Percentiles rank a stretch among this genome's conserved stretches.
phyloP scores from a whole-genome alignment of 2,888 invertebrate genomes.

The Melinopterus prodromus region DNA sequence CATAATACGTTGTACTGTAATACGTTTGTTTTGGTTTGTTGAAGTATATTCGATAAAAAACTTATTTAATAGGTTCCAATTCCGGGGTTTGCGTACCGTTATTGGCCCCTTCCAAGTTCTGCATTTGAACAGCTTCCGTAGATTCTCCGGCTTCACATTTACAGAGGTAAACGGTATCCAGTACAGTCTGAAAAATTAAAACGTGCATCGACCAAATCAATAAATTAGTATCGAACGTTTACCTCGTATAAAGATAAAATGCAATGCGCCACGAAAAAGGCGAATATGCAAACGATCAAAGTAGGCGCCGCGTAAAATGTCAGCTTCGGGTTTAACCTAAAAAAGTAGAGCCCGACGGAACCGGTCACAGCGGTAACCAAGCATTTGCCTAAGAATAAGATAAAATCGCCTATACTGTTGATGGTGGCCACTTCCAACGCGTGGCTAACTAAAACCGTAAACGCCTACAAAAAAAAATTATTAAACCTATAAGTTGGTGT shows the following conservation, averaged over 20 bases:
- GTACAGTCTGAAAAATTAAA: constrained; percentile 77
- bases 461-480: constrained; percentile 71
- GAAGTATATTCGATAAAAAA: background rate
- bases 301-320: constrained; percentile 89
- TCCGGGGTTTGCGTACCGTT: constrained; percentile 58
- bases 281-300: constrained; percentile 82
- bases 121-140: constrained; percentile 83
- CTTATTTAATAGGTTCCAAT: constrained; percentile 60
- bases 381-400: constrained; percentile 88
- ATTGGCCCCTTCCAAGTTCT: constrained; percentile 71
- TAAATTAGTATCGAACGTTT: constrained; percentile 47
- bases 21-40: background rate
- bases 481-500: background rate
- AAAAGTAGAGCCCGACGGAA: constrained; percentile 77
- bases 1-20: background rate
- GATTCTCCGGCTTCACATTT: constrained; percentile 91
- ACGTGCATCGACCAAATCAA: background rate
- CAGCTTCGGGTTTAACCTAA: constrained; percentile 76
- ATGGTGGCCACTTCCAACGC: constrained; percentile 89
- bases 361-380: constrained; percentile 86
- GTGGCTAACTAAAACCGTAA: constrained; percentile 83
- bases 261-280: constrained; percentile 93
- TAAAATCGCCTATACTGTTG: constrained; percentile 92
- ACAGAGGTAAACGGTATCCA: constrained; percentile 92
- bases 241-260: constrained; percentile 95